Evolutionary conservation across 2,797 vertebrate genomes (phyloP).

Genomic region (Periophthalmus magnuspinnatus): DNA sequence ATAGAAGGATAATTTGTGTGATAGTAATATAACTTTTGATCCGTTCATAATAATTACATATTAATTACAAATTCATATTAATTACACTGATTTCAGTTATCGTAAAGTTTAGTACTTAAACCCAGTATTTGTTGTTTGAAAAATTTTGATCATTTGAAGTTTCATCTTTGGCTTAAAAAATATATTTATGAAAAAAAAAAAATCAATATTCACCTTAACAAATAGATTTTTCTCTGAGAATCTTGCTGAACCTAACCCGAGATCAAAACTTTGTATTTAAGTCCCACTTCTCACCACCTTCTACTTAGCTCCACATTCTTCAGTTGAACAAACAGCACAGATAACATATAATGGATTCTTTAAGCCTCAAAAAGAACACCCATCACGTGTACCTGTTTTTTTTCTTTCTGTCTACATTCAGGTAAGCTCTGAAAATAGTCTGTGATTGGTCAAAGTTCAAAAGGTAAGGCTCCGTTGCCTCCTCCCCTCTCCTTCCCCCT

Average conservation of each 20-base stretch:
- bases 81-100: no score
- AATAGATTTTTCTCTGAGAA: not conserved
- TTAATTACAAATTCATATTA: no score
- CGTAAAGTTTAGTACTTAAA: no score
- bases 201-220: not conserved
- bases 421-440: conserved; percentile 48
- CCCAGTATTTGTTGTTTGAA: no score
- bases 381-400: conserved; percentile 38
- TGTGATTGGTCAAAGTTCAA: conserved; percentile 64
- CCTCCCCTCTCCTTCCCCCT: conserved; percentile 37
- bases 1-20: no score
- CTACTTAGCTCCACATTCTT: conserved; percentile 20
- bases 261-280: conserved; percentile 7
- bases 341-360: conserved; percentile 40
- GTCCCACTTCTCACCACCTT: conserved; percentile 6
- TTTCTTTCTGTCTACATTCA: conserved; percentile 36
- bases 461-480: conserved; percentile 58
- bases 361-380: conserved; percentile 31
- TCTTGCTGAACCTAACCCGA: not conserved
- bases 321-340: conserved; percentile 25
- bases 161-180: not conserved
- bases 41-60: no score
- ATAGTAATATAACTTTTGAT: no score
- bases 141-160: no score
- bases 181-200: not conserved